phyloP scores from a whole-genome alignment of 2,113 vertebrate species.

The Percopsis transmontana region DNA sequence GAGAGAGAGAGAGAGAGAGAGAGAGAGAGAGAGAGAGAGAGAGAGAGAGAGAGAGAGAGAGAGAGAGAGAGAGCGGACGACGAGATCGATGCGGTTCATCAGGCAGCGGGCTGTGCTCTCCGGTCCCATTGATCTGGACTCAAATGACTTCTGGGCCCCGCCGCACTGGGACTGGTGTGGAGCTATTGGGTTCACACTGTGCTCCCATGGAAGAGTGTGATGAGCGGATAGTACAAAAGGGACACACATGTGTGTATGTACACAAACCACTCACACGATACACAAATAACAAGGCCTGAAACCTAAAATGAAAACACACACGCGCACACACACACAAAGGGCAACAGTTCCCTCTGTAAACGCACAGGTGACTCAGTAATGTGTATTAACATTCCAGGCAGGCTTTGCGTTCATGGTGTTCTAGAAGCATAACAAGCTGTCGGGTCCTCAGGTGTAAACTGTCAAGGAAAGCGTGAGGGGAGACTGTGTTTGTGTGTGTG shows the following conservation, averaged over 20 bases:
- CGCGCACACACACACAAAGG: not conserved
- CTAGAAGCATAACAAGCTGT: constrained; percentile 11
- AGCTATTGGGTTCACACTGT: not conserved
- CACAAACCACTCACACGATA: no score
- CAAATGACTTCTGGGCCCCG: constrained; percentile 13
- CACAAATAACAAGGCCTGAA: no score
- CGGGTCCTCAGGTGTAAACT: not conserved
- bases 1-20: no score
- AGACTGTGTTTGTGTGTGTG: not conserved
- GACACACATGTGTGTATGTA: no score
- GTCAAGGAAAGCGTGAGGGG: not conserved
- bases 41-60: not conserved
- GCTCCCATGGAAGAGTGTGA: not conserved
- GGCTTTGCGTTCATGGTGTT: constrained; percentile 26
- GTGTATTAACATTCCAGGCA: constrained; percentile 38
- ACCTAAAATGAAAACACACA: no score
- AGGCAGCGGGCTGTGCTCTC: not conserved
- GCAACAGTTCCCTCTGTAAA: no score
- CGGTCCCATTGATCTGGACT: constrained; percentile 16
- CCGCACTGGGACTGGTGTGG: not conserved
- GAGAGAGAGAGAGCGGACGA: not conserved
- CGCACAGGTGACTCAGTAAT: no score
- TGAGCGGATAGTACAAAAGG: no score
- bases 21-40: no score
- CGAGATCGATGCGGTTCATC: constrained; percentile 14